These are phyloP conservation scores for Ectemnius continuus DNA, from an alignment of 2,888 invertebrate species.

Conservation along the genomic window DNA sequence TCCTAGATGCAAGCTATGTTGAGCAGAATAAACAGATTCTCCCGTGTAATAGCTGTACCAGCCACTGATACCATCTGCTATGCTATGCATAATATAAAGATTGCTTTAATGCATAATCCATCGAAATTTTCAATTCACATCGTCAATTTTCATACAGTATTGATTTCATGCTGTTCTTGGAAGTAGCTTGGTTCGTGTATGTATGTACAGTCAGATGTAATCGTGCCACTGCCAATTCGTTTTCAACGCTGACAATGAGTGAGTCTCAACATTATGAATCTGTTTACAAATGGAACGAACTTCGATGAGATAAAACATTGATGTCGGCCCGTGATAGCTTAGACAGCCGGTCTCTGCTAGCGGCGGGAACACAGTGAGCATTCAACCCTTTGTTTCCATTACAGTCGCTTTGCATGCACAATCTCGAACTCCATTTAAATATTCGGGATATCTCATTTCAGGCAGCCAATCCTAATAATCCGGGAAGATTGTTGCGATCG, in stretches of 20 bases:
- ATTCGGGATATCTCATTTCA: neutral
- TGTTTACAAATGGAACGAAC: slow-evolving; percentile 14
- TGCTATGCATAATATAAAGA: too few species aligned
- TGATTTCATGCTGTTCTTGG: too few species aligned
- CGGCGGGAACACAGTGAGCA: neutral
- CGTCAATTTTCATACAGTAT: too few species aligned
- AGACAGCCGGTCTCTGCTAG: slow-evolving; percentile 1
- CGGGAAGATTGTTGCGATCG: neutral
- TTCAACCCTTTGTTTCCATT: neutral
- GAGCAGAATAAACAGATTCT: too few species aligned
- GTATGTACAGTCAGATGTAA: too few species aligned
- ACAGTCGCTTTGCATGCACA: neutral
- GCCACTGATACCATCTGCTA: too few species aligned
- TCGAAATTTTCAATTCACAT: too few species aligned
- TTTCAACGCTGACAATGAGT: neutral
- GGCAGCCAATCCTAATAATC: neutral
- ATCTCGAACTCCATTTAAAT: neutral
- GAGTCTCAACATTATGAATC: slow-evolving; percentile 6
- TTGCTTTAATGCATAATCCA: too few species aligned
- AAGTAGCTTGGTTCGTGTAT: too few species aligned
- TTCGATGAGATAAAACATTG: slow-evolving; percentile 10
- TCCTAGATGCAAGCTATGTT: too few species aligned
- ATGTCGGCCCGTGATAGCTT: slow-evolving; percentile 2
- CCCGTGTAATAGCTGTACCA: too few species aligned
- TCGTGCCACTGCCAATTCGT: slow-evolving; percentile 2